phyloP scores from a whole-genome alignment of 2,888 invertebrate genomes.

The Autographa pulchrina region DNA sequence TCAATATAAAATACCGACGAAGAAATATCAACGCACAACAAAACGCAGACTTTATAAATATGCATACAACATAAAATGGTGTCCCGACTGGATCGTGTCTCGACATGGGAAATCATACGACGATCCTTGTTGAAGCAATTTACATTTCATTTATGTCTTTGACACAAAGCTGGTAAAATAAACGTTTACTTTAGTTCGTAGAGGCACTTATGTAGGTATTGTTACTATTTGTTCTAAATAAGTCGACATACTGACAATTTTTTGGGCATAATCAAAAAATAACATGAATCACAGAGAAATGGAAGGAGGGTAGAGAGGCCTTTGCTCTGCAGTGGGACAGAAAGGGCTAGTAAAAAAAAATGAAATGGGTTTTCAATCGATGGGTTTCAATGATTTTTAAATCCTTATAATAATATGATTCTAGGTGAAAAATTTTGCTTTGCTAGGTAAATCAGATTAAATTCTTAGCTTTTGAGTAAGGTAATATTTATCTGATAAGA shows the following conservation, averaged over 20 bases:
- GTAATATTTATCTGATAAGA: too few relatives aligned
- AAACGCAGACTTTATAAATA: constrained; percentile 5
- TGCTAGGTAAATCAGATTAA: too few relatives aligned
- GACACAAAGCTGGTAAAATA: constrained; percentile 54
- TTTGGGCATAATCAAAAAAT: background rate
- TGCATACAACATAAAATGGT: constrained; percentile 21
- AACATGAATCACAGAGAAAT: too few relatives aligned
- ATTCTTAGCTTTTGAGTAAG: too few relatives aligned
- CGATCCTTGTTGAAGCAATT: constrained; percentile 50
- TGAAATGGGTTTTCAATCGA: too few relatives aligned
- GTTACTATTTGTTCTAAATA: constrained; percentile 41
- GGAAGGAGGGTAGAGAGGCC: too few relatives aligned
- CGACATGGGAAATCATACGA: constrained; percentile 57
- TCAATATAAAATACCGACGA: background rate
- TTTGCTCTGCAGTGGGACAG: too few relatives aligned
- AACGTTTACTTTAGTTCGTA: constrained; percentile 42
- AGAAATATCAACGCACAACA: background rate
- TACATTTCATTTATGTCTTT: constrained; percentile 57
- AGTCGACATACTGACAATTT: constrained; percentile 21
- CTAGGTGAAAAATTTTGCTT: too few relatives aligned
- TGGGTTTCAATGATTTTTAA: too few relatives aligned
- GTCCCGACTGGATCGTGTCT: constrained; percentile 13
- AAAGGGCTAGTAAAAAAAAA: too few relatives aligned
- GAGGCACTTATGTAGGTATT: constrained; percentile 28
- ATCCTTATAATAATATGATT: too few relatives aligned